A percentile compares a stretch with the other conserved stretches of the same genome.
Evolutionary conservation across 2,797 vertebrate genomes (phyloP).

Genomic region (Furcifer pardalis): DNA sequence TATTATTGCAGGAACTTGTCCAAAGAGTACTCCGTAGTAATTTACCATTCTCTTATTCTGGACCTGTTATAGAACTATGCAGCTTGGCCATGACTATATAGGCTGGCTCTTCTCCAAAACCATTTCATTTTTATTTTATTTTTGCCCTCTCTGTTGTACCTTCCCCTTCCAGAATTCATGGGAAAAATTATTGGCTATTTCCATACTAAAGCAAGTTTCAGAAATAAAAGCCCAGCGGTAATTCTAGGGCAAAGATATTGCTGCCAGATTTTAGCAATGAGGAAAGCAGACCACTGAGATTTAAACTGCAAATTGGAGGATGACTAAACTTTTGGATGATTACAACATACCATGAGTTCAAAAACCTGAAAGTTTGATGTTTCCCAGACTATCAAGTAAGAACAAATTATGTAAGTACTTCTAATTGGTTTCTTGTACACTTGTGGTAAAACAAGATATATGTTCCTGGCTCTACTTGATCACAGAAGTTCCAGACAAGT

Average conservation of each 20-base stretch:
- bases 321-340: neutral
- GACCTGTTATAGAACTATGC: no score
- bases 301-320: neutral
- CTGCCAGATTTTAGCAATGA: conserved; percentile 11
- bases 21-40: no score
- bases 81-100: no score
- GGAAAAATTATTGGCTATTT: no score
- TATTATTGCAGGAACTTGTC: neutral
- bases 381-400: neutral
- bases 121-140: no score
- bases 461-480: neutral
- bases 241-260: conserved; percentile 21
- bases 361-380: neutral
- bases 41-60: no score
- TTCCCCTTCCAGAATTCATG: no score
- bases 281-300: neutral
- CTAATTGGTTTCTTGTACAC: neutral
- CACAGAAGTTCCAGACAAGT: neutral
- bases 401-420: neutral
- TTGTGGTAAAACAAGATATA: neutral
- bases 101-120: no score
- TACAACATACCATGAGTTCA: neutral
- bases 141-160: no score
- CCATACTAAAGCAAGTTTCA: conserved; percentile 12
- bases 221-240: neutral